phyloP scores from a whole-genome alignment of 2,888 invertebrate genomes.

The Zootermopsis nevadensis region DNA sequence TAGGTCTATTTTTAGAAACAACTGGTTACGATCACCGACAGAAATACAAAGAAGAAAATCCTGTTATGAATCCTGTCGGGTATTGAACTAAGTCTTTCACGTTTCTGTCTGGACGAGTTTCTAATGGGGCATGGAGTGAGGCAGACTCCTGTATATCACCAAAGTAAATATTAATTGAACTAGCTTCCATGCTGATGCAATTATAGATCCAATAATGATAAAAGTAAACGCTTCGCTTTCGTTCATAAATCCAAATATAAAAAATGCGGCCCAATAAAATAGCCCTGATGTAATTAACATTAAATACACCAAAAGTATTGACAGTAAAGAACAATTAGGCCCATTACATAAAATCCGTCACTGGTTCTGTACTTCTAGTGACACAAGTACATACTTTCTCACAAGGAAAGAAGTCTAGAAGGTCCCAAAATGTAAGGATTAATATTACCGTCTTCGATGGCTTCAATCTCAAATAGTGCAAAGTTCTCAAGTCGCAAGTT shows the following conservation, averaged over 20 bases:
- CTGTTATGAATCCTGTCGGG: neutral
- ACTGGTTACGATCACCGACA: neutral
- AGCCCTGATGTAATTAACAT: neutral
- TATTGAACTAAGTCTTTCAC: neutral
- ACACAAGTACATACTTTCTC: too few relatives aligned
- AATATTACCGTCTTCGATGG: neutral
- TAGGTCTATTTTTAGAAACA: neutral
- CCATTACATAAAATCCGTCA: too few relatives aligned
- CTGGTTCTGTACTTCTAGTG: too few relatives aligned
- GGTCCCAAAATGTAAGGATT: neutral
- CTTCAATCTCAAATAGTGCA: neutral
- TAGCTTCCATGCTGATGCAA: neutral
- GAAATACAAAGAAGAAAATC: constrained; percentile 4
- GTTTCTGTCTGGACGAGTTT: neutral
- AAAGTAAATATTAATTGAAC: constrained; percentile 1
- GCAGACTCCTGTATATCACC: neutral
- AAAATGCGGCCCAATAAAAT: neutral
- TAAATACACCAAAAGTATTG: neutral
- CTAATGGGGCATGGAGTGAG: neutral
- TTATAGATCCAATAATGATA: neutral
- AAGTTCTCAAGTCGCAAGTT: neutral
- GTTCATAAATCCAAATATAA: neutral
- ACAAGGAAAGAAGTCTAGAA: too few relatives aligned
- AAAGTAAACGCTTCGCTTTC: neutral
- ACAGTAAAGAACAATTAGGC: too few relatives aligned